These are phyloP conservation scores for Acronicta psi DNA, from an alignment of 2,888 invertebrate species.

Conservation along the genomic window DNA sequence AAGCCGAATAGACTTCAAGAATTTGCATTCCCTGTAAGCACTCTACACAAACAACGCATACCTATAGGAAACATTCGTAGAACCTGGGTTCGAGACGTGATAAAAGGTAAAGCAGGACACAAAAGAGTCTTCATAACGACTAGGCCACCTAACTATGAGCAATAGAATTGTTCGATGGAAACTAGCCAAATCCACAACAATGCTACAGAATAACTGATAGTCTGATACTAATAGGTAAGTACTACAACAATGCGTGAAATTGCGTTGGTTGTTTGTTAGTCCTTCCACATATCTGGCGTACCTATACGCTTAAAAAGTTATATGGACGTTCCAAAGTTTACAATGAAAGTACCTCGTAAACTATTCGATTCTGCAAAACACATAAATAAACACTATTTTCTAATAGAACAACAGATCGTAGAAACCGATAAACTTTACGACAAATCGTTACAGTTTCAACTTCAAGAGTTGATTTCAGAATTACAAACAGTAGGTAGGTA, in stretches of 20 bases:
- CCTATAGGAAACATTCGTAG: slow-evolving; percentile 45
- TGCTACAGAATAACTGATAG: slow-evolving; percentile 21
- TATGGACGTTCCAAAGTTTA: not conserved
- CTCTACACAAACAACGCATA: slow-evolving; percentile 39
- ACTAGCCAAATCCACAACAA: slow-evolving; percentile 26
- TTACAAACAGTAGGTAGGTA: slow-evolving; percentile 12
- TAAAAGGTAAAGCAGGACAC: slow-evolving; percentile 43
- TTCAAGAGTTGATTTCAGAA: slow-evolving; percentile 25
- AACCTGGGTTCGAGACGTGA: slow-evolving; percentile 39
- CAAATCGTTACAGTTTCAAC: slow-evolving; percentile 12
- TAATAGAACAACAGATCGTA: slow-evolving; percentile 9
- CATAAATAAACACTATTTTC: slow-evolving; percentile 8
- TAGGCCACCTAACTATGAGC: slow-evolving; percentile 4
- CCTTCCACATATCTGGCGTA: not conserved
- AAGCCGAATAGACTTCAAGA: slow-evolving; percentile 19
- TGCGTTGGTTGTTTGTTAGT: no score
- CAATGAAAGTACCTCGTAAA: slow-evolving; percentile 2
- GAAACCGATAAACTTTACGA: slow-evolving; percentile 25
- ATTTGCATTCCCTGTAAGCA: slow-evolving; percentile 41
- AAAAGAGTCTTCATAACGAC: slow-evolving; percentile 36
- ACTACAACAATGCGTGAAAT: no score
- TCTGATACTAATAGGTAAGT: not conserved
- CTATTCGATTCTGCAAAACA: slow-evolving; percentile 20
- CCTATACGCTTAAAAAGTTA: slow-evolving; percentile 16
- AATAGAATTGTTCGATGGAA: slow-evolving; percentile 37